Evolutionary conservation across 2,797 vertebrate genomes (phyloP).

Genomic region (Poeciliopsis infans): DNA sequence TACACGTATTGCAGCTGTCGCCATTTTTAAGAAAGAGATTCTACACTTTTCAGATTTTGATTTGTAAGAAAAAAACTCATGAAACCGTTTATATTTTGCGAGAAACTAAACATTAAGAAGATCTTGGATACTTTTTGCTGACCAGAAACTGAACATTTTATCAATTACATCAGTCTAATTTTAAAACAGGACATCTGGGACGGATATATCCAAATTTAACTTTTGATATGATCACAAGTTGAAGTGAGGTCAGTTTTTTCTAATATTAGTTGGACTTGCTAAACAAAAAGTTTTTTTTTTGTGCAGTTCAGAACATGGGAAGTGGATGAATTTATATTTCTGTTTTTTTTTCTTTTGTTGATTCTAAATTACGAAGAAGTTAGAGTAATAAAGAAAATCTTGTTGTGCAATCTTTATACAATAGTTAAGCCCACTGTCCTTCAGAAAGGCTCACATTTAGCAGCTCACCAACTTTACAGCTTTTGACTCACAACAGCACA

Average conservation of each 20-base stretch:
- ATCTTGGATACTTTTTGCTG: background rate
- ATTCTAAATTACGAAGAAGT: background rate
- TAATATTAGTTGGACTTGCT: background rate
- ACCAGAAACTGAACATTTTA: background rate
- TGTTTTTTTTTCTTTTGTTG: background rate
- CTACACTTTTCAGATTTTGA: background rate
- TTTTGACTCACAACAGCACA: background rate
- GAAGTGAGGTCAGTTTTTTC: background rate
- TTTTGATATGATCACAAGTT: background rate
- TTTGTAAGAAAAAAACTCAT: background rate
- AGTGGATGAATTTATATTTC: background rate
- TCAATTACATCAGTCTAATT: background rate
- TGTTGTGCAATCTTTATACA: background rate
- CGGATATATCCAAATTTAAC: background rate
- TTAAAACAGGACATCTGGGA: background rate
- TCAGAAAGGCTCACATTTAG: background rate
- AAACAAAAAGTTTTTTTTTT: background rate
- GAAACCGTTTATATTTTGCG: background rate
- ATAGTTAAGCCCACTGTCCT: background rate
- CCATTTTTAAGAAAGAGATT: background rate
- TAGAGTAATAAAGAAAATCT: background rate
- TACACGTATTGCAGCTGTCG: background rate
- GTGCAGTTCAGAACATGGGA: background rate
- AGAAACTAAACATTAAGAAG: background rate
- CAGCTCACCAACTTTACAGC: background rate